Base-by-base conservation (phyloP, 2,113 vertebrate genomes). In the Alouatta palliata region DNA sequence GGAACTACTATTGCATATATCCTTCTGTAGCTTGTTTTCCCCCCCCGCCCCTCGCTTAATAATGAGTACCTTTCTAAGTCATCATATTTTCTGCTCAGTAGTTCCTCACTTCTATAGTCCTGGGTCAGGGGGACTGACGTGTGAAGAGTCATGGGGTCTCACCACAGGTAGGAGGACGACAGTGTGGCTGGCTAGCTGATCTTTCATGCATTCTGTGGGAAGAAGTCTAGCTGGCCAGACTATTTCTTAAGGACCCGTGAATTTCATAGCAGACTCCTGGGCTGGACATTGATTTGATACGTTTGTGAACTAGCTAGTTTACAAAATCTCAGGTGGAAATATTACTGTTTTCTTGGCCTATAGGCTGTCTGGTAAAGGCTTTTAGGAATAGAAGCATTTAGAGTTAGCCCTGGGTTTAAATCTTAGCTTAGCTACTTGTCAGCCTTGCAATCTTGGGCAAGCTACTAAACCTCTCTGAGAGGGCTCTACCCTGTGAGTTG, bases 271-370 rank as follows among this genome's bases (percentile, higher is more conserved):
- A 64, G 25, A 16, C 35, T 85, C 4, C 14, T 66, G 66, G 43
- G 54, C 76, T 83, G 20, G n/a, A 58, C 64, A 84, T 82, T 90
- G 56, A 54, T 66, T 90, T 86, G 58, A 75, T 49, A 49, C 61
- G 19, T 45, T 81, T 56, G 56, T 49, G 43, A 89, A 43, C 21
- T n/a, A 94, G 35, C 7, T 91, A 82, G 71, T 75, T 86, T 71
- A 35, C 30, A 61, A n/a, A 93, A 40, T 85, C 35, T 27, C 23
- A 45, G 70, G 20, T 73, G 12, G 54, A 75, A 47, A 80, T 58
- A 47, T 49, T 81, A 43, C 35, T 89, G 8, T 49, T 88, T 49
- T 86, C 23, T 45, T 71, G 16, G 20, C 35, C 35, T 40, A 25
- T 30, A 66, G 7, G 32, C 9, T 70, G 27, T 10, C 66, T 37